phyloP scores from a whole-genome alignment of 2,797 vertebrate species.

The Sebastes matsubarae region DNA sequence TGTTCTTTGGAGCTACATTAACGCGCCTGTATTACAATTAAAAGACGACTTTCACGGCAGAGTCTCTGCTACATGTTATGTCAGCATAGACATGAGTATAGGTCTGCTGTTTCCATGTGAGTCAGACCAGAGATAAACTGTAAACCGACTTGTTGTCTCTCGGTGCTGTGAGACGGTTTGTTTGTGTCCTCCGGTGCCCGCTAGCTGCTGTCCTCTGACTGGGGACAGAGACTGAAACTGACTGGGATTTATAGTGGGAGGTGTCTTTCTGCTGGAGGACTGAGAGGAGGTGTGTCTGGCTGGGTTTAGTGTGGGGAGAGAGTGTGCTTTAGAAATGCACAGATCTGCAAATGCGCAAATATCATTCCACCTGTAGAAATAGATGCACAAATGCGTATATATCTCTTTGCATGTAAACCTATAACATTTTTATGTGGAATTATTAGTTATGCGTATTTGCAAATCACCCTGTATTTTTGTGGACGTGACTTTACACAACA shows the following conservation, averaged over 20 bases:
- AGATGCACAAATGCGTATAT: too few species aligned
- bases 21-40: conserved; percentile 1
- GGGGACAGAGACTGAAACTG: background rate
- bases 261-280: conserved; percentile 4
- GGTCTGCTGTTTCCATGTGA: background rate
- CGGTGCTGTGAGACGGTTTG: background rate
- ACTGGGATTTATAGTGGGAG: conserved; percentile 29
- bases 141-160: background rate
- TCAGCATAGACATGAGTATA: background rate
- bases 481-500: too few species aligned
- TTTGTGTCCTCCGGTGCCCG: background rate
- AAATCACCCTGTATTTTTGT: too few species aligned
- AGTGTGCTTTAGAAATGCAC: too few species aligned
- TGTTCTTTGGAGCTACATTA: conserved; percentile 32
- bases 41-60: background rate
- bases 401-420: too few species aligned
- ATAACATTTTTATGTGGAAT: too few species aligned
- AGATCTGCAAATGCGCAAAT: too few species aligned
- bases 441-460: too few species aligned
- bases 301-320: background rate
- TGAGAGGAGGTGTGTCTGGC: background rate
- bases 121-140: background rate
- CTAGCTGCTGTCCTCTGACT: background rate
- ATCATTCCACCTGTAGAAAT: too few species aligned
- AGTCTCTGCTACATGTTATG: conserved; percentile 2